These are phyloP conservation scores for Plutella xylostella DNA, from an alignment of 2,888 invertebrate species.

Conservation along the genomic window DNA sequence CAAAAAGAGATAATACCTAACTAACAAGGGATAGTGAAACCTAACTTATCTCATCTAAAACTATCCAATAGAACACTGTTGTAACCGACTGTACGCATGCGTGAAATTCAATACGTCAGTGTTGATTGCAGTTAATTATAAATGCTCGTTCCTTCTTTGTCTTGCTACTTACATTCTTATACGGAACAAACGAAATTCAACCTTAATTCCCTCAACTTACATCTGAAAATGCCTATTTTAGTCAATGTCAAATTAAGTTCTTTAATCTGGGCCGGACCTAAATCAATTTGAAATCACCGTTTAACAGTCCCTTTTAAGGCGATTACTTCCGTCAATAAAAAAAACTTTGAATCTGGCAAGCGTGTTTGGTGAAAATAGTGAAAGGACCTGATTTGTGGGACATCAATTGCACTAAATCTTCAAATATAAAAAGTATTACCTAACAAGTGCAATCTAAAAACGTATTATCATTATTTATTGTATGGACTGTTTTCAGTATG, in stretches of 20 bases:
- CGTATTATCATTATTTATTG: too few relatives aligned
- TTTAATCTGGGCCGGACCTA: slow-evolving; percentile 48
- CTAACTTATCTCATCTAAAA: too few relatives aligned
- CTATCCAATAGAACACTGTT: too few relatives aligned
- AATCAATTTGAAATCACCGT: slow-evolving; percentile 60
- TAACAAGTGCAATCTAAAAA: too few relatives aligned
- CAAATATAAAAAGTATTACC: too few relatives aligned
- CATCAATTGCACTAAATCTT: too few relatives aligned
- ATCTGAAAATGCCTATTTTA: slow-evolving; percentile 17
- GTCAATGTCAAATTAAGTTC: slow-evolving; percentile 25
- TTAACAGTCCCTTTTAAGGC: slow-evolving; percentile 42
- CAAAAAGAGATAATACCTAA: too few relatives aligned
- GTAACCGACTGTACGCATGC: slow-evolving; percentile 40
- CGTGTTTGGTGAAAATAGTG: too few relatives aligned
- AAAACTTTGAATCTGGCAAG: too few relatives aligned
- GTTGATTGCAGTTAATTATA: slow-evolving; percentile 71
- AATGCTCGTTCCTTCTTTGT: slow-evolving; percentile 63
- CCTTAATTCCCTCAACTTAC: slow-evolving; percentile 16
- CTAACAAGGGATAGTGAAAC: too few relatives aligned
- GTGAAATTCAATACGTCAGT: slow-evolving; percentile 67
- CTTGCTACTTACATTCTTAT: slow-evolving; percentile 43
- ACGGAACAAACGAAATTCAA: slow-evolving; percentile 10
- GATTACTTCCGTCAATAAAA: slow-evolving; percentile 62
- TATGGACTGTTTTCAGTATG: too few relatives aligned
- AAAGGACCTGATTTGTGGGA: too few relatives aligned